Evolutionary conservation across 2,797 vertebrate genomes (phyloP).

Genomic region (Pseudochirops cupreus): DNA sequence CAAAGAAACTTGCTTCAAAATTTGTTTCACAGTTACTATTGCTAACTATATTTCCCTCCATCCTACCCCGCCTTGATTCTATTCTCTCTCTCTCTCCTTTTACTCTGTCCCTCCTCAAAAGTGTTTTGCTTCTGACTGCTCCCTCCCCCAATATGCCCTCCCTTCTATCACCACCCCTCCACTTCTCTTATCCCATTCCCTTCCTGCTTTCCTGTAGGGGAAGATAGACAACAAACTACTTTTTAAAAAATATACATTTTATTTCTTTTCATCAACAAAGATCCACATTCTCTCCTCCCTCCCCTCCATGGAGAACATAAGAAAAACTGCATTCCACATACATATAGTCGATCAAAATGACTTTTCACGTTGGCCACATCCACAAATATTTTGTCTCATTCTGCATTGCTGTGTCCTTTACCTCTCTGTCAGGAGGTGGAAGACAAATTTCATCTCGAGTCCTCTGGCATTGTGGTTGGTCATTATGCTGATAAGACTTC

Average conservation of each 20-base stretch:
- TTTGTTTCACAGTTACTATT: too few species aligned
- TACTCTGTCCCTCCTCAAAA: too few species aligned
- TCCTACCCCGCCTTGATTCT: too few species aligned
- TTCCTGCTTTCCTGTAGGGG: too few species aligned
- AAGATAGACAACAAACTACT: background rate
- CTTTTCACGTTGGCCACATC: background rate
- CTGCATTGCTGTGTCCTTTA: background rate
- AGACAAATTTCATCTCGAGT: background rate
- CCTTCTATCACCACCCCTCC: too few species aligned
- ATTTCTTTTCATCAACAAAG: background rate
- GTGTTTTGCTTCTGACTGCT: too few species aligned
- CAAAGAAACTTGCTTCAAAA: too few species aligned
- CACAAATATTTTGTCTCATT: background rate
- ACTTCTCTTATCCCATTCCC: too few species aligned
- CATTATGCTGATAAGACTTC: background rate
- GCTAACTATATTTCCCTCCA: too few species aligned
- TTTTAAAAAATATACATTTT: background rate
- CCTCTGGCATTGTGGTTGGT: background rate
- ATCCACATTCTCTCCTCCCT: background rate
- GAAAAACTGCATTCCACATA: background rate
- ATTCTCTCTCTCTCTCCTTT: too few species aligned
- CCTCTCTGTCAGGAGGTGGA: background rate
- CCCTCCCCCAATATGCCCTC: too few species aligned
- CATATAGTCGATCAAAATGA: background rate
- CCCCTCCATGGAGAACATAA: background rate